Base-by-base conservation (phyloP, 37 sponge, comb jelly and placozoan species). In the Haliclona indistincta region DNA sequence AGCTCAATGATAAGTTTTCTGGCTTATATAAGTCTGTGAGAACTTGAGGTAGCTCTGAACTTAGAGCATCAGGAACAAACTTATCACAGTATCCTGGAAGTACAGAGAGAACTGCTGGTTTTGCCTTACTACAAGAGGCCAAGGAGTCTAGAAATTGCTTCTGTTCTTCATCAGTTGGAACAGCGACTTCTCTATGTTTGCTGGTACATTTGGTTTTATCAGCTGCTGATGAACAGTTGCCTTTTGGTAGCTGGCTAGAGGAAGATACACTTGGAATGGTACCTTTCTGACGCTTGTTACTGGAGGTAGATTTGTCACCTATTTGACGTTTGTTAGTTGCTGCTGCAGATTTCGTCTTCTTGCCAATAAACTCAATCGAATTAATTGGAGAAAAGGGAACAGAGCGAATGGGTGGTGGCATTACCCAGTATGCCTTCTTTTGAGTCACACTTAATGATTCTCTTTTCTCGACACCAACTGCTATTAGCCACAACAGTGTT, bases 361-460 rank as follows among this genome's bases (percentile, higher is more conserved):
- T 78, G 17, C 76, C 80, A 49, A 10, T 35, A 29, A 79, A 85
- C 19, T 69, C 26, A 42, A 89, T 89, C 0, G 58, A n/a, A 20
- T 19, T 28, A 3, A 85, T 30, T 29, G 81, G 85, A 56, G 70
- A 54, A 77, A 56, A 72, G 0, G 62, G 73, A 0, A 80, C 73
- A 11, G 73, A 42, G 39, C 78, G 77, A 28, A 80, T 8, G 10
- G 34, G 3, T 23, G 54, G 34, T 19, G 86, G 82, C 60, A 83
- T 43, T 2, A 80, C 65, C 91, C 91, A 89, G 44, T 85, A 65
- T 3, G 71, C 70, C 49, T 51, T 77, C 28, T 70, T 82, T 22
- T 77, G 62, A 13, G 84, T 82, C 28, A 64, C 61, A 25, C 79
- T 82, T 41, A 45, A 22, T 43, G 84, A 73, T 4, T 71, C 79